These are phyloP conservation scores for Triplophysa siluroides DNA, from an alignment of 2,113 vertebrate species.

Conservation along the genomic window DNA sequence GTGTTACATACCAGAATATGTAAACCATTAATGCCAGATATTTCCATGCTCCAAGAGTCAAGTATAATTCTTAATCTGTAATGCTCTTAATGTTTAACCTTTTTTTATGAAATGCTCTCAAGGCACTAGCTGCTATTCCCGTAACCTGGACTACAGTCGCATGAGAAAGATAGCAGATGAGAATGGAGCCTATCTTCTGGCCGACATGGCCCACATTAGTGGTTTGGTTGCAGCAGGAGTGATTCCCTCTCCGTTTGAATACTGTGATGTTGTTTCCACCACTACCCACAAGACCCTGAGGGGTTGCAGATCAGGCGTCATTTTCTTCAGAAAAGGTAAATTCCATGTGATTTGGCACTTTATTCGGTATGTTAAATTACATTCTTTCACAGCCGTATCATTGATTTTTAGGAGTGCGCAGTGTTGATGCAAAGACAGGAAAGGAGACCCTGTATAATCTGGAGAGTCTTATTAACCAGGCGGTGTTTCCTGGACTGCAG, in stretches of 20 bases:
- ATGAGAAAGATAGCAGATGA: conserved; percentile 84
- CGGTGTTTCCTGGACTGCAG: conserved; percentile 94
- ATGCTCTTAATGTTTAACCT: neutral
- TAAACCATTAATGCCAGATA: neutral
- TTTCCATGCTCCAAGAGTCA: neutral
- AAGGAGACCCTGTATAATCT: conserved; percentile 87
- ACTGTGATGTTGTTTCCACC: conserved; percentile 90
- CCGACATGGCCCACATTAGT: conserved; percentile 97
- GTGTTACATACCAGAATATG: neutral
- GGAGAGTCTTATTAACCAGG: conserved; percentile 91
- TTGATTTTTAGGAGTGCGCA: conserved; percentile 79
- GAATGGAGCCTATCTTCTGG: conserved; percentile 87
- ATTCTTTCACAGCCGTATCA: neutral
- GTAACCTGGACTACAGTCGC: conserved; percentile 89
- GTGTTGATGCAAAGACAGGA: conserved; percentile 86
- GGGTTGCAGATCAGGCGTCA: conserved; percentile 90
- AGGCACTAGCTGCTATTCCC: conserved; percentile 95
- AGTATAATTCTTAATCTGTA: neutral
- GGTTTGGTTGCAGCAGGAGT: conserved; percentile 88
- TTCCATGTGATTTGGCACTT: neutral
- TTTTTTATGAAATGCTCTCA: neutral
- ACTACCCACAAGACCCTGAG: conserved; percentile 96
- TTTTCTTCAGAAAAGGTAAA: conserved; percentile 93
- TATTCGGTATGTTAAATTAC: neutral
- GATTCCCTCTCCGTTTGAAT: conserved; percentile 89